phyloP scores from a whole-genome alignment of 2,113 vertebrate species.

The Isichthys henryi region DNA sequence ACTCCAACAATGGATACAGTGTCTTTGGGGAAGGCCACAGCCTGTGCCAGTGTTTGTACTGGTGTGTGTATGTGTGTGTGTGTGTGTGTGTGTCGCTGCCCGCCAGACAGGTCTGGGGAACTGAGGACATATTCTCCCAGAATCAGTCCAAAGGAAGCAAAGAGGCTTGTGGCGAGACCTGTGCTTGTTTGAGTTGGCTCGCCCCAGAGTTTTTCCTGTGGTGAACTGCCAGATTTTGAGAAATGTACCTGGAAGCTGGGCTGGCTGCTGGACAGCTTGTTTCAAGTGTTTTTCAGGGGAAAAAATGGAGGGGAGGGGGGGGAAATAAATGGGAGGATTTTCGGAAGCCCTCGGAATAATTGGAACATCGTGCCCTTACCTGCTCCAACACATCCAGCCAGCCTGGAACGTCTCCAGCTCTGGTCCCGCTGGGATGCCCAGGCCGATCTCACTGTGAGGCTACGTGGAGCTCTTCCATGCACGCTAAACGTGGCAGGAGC shows the following conservation, averaged over 20 bases:
- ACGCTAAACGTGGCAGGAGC: neutral
- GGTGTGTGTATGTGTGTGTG: constrained; percentile 5
- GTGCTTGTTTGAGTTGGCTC: constrained; percentile 49
- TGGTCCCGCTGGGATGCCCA: neutral
- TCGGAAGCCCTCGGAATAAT: neutral
- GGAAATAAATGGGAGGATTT: constrained; percentile 15
- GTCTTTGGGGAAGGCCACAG: constrained; percentile 34
- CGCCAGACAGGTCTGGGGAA: constrained; percentile 26
- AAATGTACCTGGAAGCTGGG: constrained; percentile 31
- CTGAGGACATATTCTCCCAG: constrained; percentile 44
- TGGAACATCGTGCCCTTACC: constrained; percentile 11
- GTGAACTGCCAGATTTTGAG: constrained; percentile 32
- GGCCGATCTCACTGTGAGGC: neutral
- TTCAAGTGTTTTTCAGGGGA: neutral
- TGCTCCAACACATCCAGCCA: constrained; percentile 11
- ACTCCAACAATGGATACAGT: constrained; percentile 42
- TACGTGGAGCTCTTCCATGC: neutral
- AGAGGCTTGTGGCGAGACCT: constrained; percentile 30
- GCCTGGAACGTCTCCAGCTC: neutral
- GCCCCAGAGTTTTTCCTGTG: constrained; percentile 47
- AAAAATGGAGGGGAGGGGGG: neutral
- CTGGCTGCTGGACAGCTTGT: constrained; percentile 18
- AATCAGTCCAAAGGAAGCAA: constrained; percentile 37
- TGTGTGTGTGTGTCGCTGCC: constrained; percentile 9
- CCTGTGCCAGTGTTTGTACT: constrained; percentile 19